Evolutionary conservation across 2,113 vertebrate species (phyloP).

Genomic region (Prietella phreatophila): DNA sequence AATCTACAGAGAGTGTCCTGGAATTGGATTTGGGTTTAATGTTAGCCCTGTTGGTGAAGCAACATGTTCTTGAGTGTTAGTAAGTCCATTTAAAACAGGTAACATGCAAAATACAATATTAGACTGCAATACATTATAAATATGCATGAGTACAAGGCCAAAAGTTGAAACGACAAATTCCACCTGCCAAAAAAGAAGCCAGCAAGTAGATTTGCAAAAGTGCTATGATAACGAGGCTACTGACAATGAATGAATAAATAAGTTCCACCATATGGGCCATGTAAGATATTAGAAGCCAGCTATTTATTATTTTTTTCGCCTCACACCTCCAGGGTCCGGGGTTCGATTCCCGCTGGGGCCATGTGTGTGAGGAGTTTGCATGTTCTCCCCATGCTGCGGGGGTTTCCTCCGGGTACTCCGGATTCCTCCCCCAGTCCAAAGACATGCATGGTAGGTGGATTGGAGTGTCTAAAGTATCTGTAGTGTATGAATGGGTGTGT

Average conservation of each 20-base stretch:
- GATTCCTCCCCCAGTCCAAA: too few relatives aligned
- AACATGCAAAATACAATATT: background rate
- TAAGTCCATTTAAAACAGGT: background rate
- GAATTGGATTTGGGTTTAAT: background rate
- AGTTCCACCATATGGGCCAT: background rate
- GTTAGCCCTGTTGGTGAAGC: background rate
- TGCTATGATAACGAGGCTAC: background rate
- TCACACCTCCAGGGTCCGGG: too few relatives aligned
- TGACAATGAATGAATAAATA: background rate
- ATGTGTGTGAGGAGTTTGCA: too few relatives aligned
- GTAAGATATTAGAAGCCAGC: background rate
- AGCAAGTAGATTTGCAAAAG: background rate
- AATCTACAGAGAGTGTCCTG: conserved; percentile 6
- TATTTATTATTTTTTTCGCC: background rate
- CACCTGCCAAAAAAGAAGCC: background rate
- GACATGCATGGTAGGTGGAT: too few relatives aligned
- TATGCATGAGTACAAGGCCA: background rate
- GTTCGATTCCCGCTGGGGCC: too few relatives aligned
- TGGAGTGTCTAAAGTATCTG: too few relatives aligned
- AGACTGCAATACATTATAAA: background rate
- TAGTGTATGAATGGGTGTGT: too few relatives aligned
- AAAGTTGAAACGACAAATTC: background rate
- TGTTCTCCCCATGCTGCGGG: too few relatives aligned
- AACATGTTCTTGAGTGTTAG: background rate
- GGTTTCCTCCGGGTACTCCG: too few relatives aligned